Conservation (phyloP, 1,140 invertebrate species). For the Lepidurus packardi region DNA sequence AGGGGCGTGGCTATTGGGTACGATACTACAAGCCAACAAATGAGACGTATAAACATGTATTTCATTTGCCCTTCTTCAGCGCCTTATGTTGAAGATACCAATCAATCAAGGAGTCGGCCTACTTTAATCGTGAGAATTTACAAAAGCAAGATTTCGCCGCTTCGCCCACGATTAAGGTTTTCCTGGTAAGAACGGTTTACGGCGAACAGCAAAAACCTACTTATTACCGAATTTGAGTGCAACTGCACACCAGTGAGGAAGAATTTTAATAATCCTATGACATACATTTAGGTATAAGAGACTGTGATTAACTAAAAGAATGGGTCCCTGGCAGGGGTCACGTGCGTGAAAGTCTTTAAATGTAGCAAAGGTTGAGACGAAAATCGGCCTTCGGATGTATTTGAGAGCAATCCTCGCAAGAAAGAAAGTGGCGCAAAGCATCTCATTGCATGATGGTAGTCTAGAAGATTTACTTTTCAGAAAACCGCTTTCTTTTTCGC, state of each 20-base stretch:
- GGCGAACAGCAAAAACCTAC: background rate
- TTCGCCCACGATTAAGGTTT: background rate
- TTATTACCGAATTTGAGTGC: background rate
- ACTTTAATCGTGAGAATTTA: background rate
- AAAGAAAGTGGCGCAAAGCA: constrained; percentile 3
- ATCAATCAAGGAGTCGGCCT: constrained; percentile 1
- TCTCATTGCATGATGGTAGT: background rate
- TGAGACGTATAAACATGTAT: background rate
- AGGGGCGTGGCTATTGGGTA: no score
- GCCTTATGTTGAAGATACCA: background rate
- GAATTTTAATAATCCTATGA: background rate
- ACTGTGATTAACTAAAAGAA: background rate
- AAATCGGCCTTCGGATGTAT: background rate
- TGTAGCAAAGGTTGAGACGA: background rate
- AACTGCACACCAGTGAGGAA: background rate
- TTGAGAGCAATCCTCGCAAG: background rate
- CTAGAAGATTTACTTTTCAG: background rate
- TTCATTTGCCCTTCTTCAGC: background rate
- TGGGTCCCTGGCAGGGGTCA: background rate
- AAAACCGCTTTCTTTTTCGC: constrained; percentile 15
- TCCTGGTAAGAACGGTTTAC: background rate
- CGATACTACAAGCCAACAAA: background rate
- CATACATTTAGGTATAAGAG: constrained; percentile 1
- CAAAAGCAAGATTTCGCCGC: background rate
- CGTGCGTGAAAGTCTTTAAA: background rate